phyloP scores from a whole-genome alignment of 64 coral and sea anemone genomes.

The Hydrozoanthus tunicans region DNA sequence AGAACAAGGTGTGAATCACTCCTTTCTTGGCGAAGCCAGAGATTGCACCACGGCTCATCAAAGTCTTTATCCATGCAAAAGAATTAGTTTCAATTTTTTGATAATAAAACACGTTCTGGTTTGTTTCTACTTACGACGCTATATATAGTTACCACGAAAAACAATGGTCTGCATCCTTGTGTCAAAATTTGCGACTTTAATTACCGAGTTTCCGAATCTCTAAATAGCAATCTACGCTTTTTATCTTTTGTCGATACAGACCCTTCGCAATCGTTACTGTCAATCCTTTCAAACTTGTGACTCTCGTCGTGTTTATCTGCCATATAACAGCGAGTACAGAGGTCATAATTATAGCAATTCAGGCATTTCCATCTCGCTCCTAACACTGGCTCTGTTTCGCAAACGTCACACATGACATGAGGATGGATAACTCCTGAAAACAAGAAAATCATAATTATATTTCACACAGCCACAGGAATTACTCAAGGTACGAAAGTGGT shows the following conservation, averaged over 20 bases:
- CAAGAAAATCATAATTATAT: no score
- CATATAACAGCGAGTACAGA: conserved; percentile 20
- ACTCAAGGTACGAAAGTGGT: no score
- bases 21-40: no score
- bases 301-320: neutral
- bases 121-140: no score
- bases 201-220: neutral
- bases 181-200: neutral
- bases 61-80: no score
- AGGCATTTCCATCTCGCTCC: neutral
- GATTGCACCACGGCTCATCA: no score
- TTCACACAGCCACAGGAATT: no score
- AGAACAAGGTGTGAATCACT: no score
- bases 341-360: neutral
- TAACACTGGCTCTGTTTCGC: neutral
- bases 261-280: neutral
- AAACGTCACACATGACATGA: neutral
- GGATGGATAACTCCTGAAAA: neutral
- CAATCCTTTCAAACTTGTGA: conserved; percentile 18
- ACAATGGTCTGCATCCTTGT: no score
- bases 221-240: neutral
- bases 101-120: no score
- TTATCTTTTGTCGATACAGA: neutral
- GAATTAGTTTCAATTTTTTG: no score
- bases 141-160: no score